A percentile compares a stretch with the other conserved stretches of the same genome.
These are phyloP conservation scores for Ctenodactylus gundi DNA, from an alignment of 2,113 vertebrate species.

Conservation along the genomic window DNA sequence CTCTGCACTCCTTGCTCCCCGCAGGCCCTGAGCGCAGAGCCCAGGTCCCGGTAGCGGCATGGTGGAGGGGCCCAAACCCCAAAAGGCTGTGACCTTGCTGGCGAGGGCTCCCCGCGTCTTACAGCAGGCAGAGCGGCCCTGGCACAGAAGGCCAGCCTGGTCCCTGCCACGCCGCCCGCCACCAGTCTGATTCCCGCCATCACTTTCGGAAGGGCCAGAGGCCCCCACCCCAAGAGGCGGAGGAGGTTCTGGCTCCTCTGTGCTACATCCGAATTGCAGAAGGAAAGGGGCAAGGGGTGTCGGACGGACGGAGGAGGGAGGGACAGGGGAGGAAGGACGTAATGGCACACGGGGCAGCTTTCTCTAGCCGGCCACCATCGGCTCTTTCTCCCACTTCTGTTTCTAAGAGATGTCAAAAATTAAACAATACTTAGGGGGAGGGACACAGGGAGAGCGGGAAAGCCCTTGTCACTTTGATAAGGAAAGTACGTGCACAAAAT, in stretches of 20 bases:
- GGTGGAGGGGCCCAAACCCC: background rate
- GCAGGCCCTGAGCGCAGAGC: too few species aligned
- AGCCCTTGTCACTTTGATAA: too few species aligned
- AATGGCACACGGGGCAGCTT: background rate
- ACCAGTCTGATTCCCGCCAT: background rate
- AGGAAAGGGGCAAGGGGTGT: too few species aligned
- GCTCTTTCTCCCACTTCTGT: background rate
- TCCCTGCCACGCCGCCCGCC: fast-evolving
- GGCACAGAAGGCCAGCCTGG: fast-evolving
- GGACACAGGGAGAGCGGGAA: too few species aligned
- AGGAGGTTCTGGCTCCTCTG: background rate
- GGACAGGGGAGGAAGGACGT: too few species aligned
- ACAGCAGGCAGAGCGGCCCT: fast-evolving
- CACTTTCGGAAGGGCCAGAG: background rate
- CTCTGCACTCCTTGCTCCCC: too few species aligned
- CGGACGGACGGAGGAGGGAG: background rate
- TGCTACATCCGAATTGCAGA: too few species aligned
- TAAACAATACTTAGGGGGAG: too few species aligned
- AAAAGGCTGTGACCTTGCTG: background rate
- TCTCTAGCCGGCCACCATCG: fast-evolving
- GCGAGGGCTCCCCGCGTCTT: fast-evolving
- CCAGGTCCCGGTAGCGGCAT: too few species aligned
- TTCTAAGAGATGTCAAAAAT: background rate
- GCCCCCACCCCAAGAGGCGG: background rate
- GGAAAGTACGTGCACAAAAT: too few species aligned